phyloP scores from a whole-genome alignment of 1,140 invertebrate species.

The Chymomyza costata region DNA sequence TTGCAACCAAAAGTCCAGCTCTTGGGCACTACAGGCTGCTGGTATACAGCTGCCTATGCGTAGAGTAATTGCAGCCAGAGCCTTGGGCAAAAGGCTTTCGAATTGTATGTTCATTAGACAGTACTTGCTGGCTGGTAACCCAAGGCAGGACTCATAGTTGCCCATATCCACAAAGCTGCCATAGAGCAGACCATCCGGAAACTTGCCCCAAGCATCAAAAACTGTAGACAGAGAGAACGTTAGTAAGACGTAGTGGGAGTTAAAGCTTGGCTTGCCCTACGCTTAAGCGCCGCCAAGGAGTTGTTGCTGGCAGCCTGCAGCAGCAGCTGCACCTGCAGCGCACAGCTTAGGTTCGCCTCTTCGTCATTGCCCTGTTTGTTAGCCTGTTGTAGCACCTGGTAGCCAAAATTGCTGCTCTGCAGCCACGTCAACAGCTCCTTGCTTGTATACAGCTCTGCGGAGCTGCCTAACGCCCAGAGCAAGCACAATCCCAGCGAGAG shows the following conservation, averaged over 20 bases:
- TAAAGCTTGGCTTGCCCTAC: slow-evolving; percentile 19
- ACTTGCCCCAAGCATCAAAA: slow-evolving; percentile 66
- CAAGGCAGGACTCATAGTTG: slow-evolving; percentile 57
- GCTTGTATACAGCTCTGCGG: background rate
- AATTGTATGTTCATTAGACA: slow-evolving; percentile 45
- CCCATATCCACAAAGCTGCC: slow-evolving; percentile 63
- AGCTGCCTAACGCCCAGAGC: too few species aligned
- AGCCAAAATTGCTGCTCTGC: slow-evolving; percentile 51
- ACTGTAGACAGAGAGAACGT: slow-evolving; percentile 26
- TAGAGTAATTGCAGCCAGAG: slow-evolving; percentile 9
- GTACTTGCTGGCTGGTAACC: slow-evolving; percentile 28
- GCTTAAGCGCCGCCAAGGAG: slow-evolving; percentile 29
- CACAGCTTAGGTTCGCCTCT: slow-evolving; percentile 21
- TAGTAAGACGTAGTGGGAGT: background rate
- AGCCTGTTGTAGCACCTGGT: slow-evolving; percentile 46
- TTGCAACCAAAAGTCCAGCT: slow-evolving; percentile 37
- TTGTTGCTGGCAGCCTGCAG: slow-evolving; percentile 23
- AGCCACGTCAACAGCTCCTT: slow-evolving; percentile 44
- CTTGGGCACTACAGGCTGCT: slow-evolving; percentile 26
- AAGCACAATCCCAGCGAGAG: too few species aligned
- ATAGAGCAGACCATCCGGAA: slow-evolving; percentile 60
- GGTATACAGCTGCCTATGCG: slow-evolving; percentile 53
- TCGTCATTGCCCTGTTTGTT: slow-evolving; percentile 1
- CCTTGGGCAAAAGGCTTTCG: slow-evolving; percentile 17
- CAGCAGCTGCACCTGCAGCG: slow-evolving; percentile 19